Conservation (phyloP, 1,140 invertebrate species). For the Lutraria rhynchaena region DNA sequence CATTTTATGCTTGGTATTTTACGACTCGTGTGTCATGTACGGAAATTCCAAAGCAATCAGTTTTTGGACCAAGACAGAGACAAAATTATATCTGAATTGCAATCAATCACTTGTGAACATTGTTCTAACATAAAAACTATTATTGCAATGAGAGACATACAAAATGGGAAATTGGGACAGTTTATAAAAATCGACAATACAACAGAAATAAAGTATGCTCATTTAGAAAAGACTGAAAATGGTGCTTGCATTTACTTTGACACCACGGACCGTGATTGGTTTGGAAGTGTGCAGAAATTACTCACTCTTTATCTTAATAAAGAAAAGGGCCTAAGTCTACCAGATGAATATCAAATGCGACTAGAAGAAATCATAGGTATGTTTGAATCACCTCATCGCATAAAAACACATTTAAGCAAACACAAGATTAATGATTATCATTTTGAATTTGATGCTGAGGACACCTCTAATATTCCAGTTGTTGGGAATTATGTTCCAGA, state of each 20-base stretch:
- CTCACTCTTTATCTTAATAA: background rate
- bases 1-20: conserved; percentile 54
- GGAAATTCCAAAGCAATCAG: background rate
- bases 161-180: conserved; percentile 7
- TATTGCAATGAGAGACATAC: background rate
- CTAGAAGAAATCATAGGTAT: background rate
- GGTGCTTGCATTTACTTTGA: conserved; percentile 8
- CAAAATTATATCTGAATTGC: background rate
- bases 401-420: background rate
- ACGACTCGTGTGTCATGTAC: conserved; percentile 49
- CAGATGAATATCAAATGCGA: background rate
- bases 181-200: background rate
- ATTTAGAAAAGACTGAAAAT: conserved; percentile 10
- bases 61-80: background rate
- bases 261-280: background rate
- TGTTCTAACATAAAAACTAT: conserved; percentile 18
- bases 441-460: too few species aligned
- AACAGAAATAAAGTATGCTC: background rate
- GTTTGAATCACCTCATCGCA: background rate
- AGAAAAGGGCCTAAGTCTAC: background rate
- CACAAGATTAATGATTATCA: conserved; percentile 2
- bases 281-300: background rate
- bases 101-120: background rate
- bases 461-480: too few species aligned
- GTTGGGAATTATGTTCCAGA: conserved; percentile 40